Evolutionary conservation across 2,888 invertebrate genomes (phyloP).

Genomic region (Drosophila subquinaria): DNA sequence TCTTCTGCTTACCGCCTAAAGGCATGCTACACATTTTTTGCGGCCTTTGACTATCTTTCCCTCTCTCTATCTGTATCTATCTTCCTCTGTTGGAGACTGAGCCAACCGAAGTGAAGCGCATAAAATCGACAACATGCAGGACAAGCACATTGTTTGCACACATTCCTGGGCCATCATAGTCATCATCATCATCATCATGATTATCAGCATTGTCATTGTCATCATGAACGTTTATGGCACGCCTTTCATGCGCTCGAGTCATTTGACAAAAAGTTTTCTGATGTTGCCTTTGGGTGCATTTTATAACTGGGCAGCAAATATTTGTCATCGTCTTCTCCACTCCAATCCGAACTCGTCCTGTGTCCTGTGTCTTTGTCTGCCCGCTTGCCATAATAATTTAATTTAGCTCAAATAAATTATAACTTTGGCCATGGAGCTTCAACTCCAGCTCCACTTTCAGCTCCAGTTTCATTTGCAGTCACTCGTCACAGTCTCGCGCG

Average conservation of each 20-base stretch:
- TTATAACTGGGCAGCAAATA: conserved; percentile 78
- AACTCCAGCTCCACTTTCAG: too few species aligned
- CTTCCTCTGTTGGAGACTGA: conserved; percentile 3
- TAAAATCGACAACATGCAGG: conserved; percentile 51
- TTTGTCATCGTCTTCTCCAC: conserved; percentile 60
- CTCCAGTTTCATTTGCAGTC: conserved; percentile 28
- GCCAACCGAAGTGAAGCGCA: conserved; percentile 40
- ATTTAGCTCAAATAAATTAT: conserved; percentile 79
- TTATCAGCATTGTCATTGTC: conserved; percentile 34
- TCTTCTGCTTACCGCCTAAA: conserved; percentile 55
- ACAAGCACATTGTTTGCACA: conserved; percentile 64
- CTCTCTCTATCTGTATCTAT: neutral
- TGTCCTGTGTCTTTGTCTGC: conserved; percentile 19
- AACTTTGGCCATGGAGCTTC: conserved; percentile 52
- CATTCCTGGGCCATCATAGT: conserved; percentile 43
- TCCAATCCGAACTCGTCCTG: neutral
- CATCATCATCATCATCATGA: conserved; percentile 31
- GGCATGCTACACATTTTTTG: conserved; percentile 64
- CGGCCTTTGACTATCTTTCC: conserved; percentile 25
- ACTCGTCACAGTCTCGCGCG: conserved; percentile 70
- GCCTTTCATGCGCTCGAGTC: conserved; percentile 72
- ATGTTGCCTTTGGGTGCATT: conserved; percentile 79
- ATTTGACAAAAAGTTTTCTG: conserved; percentile 71
- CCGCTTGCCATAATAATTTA: conserved; percentile 69
- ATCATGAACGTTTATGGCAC: conserved; percentile 57